Conservation (phyloP, 2,113 vertebrate species). For the Campylorhamphus procurvoides region DNA sequence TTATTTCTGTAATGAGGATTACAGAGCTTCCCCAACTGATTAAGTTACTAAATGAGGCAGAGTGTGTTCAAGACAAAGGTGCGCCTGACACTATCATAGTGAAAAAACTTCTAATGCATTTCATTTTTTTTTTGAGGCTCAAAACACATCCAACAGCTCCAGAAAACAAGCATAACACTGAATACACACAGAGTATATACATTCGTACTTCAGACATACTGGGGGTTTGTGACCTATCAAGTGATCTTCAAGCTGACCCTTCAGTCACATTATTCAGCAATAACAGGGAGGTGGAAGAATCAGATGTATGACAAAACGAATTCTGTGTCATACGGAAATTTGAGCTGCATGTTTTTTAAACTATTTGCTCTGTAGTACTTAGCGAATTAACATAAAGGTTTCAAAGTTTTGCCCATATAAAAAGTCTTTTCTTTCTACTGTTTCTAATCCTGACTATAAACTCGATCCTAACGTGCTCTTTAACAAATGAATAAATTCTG, state of each 20-base stretch:
- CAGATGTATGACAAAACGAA: not conserved
- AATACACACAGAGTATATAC: not conserved
- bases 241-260: not conserved
- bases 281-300: not conserved
- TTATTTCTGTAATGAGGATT: not conserved
- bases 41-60: not conserved
- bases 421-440: not conserved
- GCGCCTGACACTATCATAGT: not conserved
- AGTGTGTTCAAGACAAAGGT: not conserved
- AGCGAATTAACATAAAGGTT: not conserved
- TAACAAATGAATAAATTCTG: not conserved
- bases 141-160: not conserved
- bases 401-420: not conserved
- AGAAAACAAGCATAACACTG: not conserved
- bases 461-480: not conserved
- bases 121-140: not conserved
- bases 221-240: not conserved
- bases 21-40: not conserved
- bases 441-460: not conserved
- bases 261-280: not conserved
- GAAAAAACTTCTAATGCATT: not conserved
- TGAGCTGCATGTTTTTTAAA: not conserved
- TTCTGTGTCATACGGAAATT: rapidly evolving
- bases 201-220: not conserved
- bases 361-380: not conserved